A percentile compares a stretch with the other conserved stretches of the same genome.
Conservation (phyloP, 2,797 vertebrate species). For the Crocidura indochinensis region DNA sequence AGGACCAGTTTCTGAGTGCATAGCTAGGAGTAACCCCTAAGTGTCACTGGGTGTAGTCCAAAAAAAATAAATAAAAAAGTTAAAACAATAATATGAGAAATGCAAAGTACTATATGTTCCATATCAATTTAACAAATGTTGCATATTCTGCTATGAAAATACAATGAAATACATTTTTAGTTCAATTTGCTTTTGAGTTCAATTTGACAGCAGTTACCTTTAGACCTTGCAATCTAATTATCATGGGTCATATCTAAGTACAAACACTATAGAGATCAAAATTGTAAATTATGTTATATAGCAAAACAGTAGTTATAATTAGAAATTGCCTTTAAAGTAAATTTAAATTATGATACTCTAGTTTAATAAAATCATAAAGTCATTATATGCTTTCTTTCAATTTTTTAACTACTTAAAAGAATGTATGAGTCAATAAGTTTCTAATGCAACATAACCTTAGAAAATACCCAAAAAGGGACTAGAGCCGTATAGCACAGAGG, state of each 20-base stretch:
- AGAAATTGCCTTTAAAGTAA: background rate
- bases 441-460: slow-evolving; percentile 17
- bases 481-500: too few species aligned
- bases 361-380: background rate
- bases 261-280: background rate
- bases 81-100: background rate
- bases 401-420: slow-evolving; percentile 34
- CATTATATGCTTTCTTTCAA: background rate
- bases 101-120: background rate
- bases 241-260: background rate
- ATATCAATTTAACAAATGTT: background rate
- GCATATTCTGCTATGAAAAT: background rate
- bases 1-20: too few species aligned
- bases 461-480: background rate
- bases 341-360: background rate
- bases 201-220: background rate
- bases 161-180: background rate
- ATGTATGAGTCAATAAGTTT: background rate
- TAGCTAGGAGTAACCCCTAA: too few species aligned
- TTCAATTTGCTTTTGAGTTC: background rate
- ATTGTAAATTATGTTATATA: background rate
- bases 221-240: background rate
- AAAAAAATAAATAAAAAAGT: slow-evolving; percentile 3
- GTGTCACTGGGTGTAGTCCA: too few species aligned
- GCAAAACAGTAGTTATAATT: slow-evolving; percentile 28